Evolutionary conservation across 2,888 invertebrate genomes (phyloP), one percentile per base, ranked within the genome.

Genomic region (Dryadula phaetusa): DNA sequence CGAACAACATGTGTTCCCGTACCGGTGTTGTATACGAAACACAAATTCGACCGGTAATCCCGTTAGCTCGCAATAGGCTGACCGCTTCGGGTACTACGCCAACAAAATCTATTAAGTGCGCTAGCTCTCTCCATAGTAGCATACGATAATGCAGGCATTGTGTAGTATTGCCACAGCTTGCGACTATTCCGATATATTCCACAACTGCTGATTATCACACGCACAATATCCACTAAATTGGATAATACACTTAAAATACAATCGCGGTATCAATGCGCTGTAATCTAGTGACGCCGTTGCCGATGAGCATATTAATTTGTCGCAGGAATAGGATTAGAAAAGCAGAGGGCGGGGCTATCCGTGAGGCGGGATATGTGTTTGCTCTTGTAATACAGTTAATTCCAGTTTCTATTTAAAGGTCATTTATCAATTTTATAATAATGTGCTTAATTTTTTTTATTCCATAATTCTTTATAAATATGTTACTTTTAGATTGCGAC

Each of bases 211-310:
- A 91, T 92, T 90, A 91, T 85, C 86, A 81, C 89, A 92, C 93
- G 92, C 92, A 93, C 93, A 92, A 93, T 93, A 93, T 90, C 93
- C 86, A 85, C 87, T 92, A 93, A 93, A 94, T 94, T 94, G 94
- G 94, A 94, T 94, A 94, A 94, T 94, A 94, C 94, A 93, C 94
- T 94, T 94, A 94, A 94, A 94, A 94, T 92, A 94, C 93, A 92
- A 92, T 93, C 92, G 93, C 86, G 88, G 86, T 83, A 86, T 89
- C 86, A 90, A 91, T 87, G 90, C 87, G 84, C 83, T 84, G 87
- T 92, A 92, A 90, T 90, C 91, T 88, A 89, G 87, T 88, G 88
- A 86, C 86, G 90, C 84, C 86, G 85, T 87, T 87, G 88, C 88
- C 91, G 90, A 92, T 91, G 92, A 90, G 88, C 92, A 90, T 91